phyloP scores from a whole-genome alignment of 2,888 invertebrate genomes.

The Neoscelio sp. region DNA sequence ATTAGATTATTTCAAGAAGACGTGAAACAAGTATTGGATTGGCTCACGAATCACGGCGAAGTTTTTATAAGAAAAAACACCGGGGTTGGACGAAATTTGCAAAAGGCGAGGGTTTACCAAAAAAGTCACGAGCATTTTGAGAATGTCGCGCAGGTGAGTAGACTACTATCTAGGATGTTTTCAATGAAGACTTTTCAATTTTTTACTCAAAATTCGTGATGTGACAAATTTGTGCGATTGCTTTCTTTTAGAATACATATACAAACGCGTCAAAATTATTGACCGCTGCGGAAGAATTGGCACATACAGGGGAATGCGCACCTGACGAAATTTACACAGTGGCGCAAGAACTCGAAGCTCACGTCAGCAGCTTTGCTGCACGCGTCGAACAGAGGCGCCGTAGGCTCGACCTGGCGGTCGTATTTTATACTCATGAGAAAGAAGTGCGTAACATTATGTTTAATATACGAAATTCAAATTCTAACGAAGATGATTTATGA shows the following conservation, averaged over 20 bases:
- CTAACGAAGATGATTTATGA: no score
- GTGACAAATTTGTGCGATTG: background rate
- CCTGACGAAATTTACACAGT: constrained; percentile 98
- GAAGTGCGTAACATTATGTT: constrained; percentile 85
- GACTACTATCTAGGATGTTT: no score
- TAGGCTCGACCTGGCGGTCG: constrained; percentile 95
- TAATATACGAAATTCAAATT: background rate
- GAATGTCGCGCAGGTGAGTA: constrained; percentile 95
- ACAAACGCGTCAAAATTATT: constrained; percentile 98
- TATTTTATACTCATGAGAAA: constrained; percentile 98
- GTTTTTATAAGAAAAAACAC: constrained; percentile 98
- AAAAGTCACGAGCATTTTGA: constrained; percentile 99
- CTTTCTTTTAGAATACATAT: constrained; percentile 96
- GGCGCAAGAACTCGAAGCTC: constrained; percentile 96
- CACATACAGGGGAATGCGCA: constrained; percentile 97
- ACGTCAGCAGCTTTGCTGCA: constrained; percentile 97
- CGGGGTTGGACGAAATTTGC: constrained; percentile 97
- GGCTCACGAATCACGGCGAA: constrained; percentile 98
- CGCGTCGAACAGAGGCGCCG: constrained; percentile 95
- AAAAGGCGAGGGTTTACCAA: constrained; percentile 97
- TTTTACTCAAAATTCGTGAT: no score
- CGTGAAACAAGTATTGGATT: constrained; percentile 98
- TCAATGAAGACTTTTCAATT: no score
- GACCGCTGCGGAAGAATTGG: constrained; percentile 97
- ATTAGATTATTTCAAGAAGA: constrained; percentile 96